Evolutionary conservation across 2,888 invertebrate genomes (phyloP).

Genomic region (Pantelozetes paolii): DNA sequence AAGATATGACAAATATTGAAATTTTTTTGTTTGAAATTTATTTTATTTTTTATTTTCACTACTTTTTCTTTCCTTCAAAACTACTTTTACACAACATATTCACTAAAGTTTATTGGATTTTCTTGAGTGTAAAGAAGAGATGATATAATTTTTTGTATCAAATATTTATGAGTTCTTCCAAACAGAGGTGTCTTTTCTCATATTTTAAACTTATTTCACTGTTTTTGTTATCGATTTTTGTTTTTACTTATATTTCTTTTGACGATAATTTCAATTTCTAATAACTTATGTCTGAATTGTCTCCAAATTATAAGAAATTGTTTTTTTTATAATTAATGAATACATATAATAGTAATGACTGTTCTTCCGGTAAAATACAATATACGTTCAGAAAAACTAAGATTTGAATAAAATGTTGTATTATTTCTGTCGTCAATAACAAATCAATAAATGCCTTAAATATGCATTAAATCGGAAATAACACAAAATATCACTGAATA

Average conservation of each 20-base stretch:
- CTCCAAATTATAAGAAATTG: background rate
- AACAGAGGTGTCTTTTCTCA: conserved; percentile 5
- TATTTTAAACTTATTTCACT: background rate
- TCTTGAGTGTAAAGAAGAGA: background rate
- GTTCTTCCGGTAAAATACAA: no score
- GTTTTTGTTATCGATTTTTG: conserved; percentile 22
- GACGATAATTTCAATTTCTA: no score
- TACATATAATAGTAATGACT: no score
- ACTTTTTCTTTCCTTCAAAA: background rate
- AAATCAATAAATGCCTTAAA: no score
- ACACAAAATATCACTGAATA: no score
- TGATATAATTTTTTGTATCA: background rate
- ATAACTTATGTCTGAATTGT: background rate
- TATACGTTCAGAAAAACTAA: no score
- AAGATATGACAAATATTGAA: background rate
- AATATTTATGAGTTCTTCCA: background rate
- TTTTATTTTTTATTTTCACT: no score
- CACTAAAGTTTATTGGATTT: background rate
- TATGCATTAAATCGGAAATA: no score
- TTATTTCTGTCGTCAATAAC: no score
- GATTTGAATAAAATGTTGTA: no score
- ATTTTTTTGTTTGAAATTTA: background rate
- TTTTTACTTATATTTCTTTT: background rate
- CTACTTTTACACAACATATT: background rate
- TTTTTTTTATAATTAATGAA: background rate